Conservation (phyloP, 2,113 vertebrate genomes). For the Eudyptes chrysolophus region DNA sequence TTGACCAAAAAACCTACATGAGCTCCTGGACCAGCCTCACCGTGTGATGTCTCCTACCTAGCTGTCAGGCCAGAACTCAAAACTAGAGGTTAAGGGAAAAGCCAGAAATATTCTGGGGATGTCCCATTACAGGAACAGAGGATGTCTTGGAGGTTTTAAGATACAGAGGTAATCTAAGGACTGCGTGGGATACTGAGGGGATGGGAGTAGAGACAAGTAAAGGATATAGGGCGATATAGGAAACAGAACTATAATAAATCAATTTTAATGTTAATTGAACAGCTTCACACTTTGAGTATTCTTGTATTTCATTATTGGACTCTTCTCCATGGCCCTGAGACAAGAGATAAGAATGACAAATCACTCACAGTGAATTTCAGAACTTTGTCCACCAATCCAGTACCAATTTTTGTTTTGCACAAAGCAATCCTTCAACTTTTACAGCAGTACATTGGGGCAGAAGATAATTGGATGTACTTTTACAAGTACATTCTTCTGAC, state of each 20-base stretch:
- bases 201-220: background rate
- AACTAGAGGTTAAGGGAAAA: background rate
- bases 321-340: background rate
- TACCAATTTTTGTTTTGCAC: background rate
- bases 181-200: background rate
- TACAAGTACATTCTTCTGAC: background rate
- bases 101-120: background rate
- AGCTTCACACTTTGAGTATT: background rate
- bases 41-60: background rate
- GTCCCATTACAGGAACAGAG: background rate
- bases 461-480: background rate
- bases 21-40: background rate
- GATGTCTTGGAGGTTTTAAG: background rate
- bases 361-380: background rate
- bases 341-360: background rate
- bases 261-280: background rate
- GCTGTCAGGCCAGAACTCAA: background rate
- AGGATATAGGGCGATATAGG: background rate
- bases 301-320: background rate
- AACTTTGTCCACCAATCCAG: background rate
- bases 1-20: background rate
- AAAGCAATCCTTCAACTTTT: background rate
- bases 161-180: background rate
- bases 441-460: background rate
- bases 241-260: background rate